Evolutionary conservation across 2,888 invertebrate genomes (phyloP), one percentile per base, ranked within the genome.

Genomic region (Plusia festucae): DNA sequence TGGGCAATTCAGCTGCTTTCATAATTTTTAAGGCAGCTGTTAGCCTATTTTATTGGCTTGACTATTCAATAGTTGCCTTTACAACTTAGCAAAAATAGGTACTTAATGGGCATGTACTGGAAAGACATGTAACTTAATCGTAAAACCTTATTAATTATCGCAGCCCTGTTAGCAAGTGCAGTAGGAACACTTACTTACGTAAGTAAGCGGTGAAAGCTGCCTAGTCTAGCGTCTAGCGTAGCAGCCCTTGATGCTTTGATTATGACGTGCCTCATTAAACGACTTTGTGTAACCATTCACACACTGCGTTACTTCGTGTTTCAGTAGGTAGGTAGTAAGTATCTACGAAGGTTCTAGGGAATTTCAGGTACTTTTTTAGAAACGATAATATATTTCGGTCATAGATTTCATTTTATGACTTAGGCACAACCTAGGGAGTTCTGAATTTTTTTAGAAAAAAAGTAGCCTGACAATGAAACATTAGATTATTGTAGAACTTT

Each of bases 151-250:
- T 64, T 65, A 78, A 66, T 67, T 65, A 52, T 66, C 13, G 70
- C 49, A 40, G 55, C 61, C 60, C 51, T 60, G 60, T 32, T 44
- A 61, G 65, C 52, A 67, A 65, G 58, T 76, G 76, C 77, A 75
- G 69, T 68, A 78, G 74, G 80, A 79, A 59, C 76, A 40, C 55
- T 18, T 51, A 61, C 9, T 49, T 57, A 68, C 44, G 62, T 57
- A 53, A 55, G 69, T 62, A n/a, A n/a, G 53, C 55, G 77, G 81
- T 78, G 82, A 84, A 84, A 84, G 83, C 81, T 73, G 70, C 75
- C 66, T 65, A 65, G 81, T 67, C 80, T 79, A 80, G 78, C 73
- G 66, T 70, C 62, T 78, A 70, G 58, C 58, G 66, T 34, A 59
- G 66, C 73, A 75, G 68, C 74, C 73, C 69, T 73, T 70, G 64